Evolutionary conservation across 2,797 vertebrate genomes (phyloP), one percentile per base, ranked within the genome.

Genomic region (Xenentodon cancila): DNA sequence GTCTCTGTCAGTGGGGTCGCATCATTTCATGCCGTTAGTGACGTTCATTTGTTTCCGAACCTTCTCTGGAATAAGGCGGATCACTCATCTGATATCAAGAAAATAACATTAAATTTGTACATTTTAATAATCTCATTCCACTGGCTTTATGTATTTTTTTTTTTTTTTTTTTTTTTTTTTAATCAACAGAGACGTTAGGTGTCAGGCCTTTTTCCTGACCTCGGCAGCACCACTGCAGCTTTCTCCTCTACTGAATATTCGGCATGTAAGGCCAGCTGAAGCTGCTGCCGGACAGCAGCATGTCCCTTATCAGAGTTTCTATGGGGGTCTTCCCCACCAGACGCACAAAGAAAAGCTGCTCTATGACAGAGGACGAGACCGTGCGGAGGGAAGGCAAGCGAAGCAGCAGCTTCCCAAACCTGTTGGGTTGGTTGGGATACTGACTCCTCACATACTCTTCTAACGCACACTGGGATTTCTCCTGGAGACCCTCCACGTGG

Each of bases 191-290:
- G 8, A 54, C 30, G 30, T 32, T 7, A 32, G 30, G 34, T 13
- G 34, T 37, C 9, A 68, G 71, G 64, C 34, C 61, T 58, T 56
- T 19, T 75, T n/a, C 53, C 64, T 71, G 81, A 80, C 74, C 72
- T 71, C 44, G 49, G 76, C 18, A 55, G 79, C 67, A 55, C 9
- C 70, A 2, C 59, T 17, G 60, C 50, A 59, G 60, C 50, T 30
- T 65, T 30, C 66, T 25, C 47, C 69, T 87, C 88, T 97, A 98
- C 85, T 98, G 97, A 84, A 98, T 95, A 5, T 21, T 20, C 78
- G 97, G 93, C 96, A 98, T 96, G 81, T 98, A 98, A 75, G 97
- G 97, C 97, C 97, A 98, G 95, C 96, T 98, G 95, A 98, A 98
- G 95, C 96, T 98, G 94, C 96, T 97, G 79, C 97, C 97, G 55